A percentile compares a stretch with the other conserved stretches of the same genome.
Evolutionary conservation across 2,888 invertebrate species (phyloP).

Genomic region (Panorpa germanica): DNA sequence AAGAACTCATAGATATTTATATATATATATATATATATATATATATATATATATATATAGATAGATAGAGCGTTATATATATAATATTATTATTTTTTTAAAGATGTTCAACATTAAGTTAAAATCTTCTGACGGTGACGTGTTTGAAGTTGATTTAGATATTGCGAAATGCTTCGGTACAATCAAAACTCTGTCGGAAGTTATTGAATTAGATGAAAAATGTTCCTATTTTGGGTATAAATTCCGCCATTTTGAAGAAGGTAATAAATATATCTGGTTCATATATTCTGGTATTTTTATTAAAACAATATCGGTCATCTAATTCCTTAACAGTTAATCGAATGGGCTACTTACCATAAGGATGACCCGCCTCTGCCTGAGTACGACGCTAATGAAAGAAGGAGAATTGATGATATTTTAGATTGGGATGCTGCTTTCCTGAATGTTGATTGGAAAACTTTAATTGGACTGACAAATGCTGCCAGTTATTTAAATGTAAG

Average conservation of each 20-base stretch:
- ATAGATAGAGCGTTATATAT: no score
- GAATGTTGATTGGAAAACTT: conserved; percentile 93
- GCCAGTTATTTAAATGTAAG: conserved; percentile 95
- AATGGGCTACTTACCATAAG: conserved; percentile 87
- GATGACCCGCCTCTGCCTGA: conserved; percentile 92
- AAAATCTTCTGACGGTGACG: conserved; percentile 88
- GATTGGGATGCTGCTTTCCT: conserved; percentile 99
- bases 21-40: no score
- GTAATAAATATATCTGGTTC: no score
- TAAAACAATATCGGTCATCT: no score
- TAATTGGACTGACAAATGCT: conserved; percentile 90
- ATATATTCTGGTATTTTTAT: no score
- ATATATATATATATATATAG: no score
- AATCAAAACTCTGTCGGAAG: conserved; percentile 96
- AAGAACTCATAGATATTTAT: no score
- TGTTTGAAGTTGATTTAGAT: conserved; percentile 90
- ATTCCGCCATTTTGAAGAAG: conserved; percentile 89
- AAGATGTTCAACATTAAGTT: conserved; percentile 89
- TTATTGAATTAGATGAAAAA: conserved; percentile 77
- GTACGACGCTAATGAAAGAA: conserved; percentile 94
- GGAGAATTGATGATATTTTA: conserved; percentile 96
- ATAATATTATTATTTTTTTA: no score
- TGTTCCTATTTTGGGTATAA: conserved; percentile 93
- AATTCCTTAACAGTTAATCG: no score
- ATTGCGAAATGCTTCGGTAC: conserved; percentile 96